Percentiles rank a stretch among this genome's conserved stretches.
These are phyloP conservation scores for Dicaeum eximium DNA, from an alignment of 2,113 vertebrate species.

Conservation along the genomic window DNA sequence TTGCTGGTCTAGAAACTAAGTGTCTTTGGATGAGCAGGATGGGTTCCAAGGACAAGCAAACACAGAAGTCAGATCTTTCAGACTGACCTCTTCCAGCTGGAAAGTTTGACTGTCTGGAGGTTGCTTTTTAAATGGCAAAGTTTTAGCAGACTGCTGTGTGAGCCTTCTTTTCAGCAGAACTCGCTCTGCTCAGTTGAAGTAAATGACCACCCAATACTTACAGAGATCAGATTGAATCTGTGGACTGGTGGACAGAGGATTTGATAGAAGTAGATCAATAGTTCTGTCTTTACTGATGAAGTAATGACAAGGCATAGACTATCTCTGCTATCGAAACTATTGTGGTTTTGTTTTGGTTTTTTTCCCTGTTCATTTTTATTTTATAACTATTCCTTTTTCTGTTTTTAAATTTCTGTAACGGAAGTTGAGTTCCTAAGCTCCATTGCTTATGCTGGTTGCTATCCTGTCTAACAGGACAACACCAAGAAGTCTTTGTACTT, in stretches of 20 bases:
- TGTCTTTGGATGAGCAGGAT: background rate
- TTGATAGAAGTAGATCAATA: background rate
- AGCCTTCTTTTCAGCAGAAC: background rate
- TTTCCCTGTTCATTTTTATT: background rate
- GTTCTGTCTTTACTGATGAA: background rate
- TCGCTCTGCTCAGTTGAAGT: background rate
- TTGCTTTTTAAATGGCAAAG: background rate
- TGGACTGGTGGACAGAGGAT: background rate
- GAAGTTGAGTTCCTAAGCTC: background rate
- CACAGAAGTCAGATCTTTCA: background rate
- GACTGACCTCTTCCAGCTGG: background rate
- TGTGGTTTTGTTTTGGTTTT: background rate
- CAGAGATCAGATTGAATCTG: background rate
- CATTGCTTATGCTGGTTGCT: background rate
- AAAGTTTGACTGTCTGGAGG: background rate
- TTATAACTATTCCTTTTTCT: background rate
- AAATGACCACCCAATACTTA: background rate
- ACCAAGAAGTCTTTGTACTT: background rate
- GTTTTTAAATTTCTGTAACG: background rate
- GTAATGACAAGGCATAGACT: background rate
- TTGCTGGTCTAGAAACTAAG: background rate
- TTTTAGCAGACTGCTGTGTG: background rate
- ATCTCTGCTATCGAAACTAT: background rate
- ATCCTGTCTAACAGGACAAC: background rate
- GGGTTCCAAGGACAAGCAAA: background rate